Conservation (phyloP, 1,140 invertebrate species). For the Platyura marginata region DNA sequence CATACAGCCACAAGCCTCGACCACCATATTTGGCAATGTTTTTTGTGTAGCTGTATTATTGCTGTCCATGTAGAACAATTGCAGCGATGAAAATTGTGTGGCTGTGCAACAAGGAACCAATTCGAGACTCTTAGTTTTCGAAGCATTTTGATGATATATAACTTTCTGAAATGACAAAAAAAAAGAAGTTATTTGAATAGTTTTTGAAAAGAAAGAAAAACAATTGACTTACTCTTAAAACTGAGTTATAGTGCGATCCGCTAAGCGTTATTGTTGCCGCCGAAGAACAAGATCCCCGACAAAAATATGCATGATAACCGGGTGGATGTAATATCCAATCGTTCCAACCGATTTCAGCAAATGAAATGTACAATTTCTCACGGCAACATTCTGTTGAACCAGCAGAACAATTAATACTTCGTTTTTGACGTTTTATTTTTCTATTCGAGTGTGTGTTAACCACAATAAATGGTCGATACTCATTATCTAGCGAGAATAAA, state of each 20-base stretch:
- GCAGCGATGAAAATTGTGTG: slow-evolving; percentile 52
- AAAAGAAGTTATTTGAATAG: no score
- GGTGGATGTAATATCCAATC: slow-evolving; percentile 69
- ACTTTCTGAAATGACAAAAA: slow-evolving; percentile 38
- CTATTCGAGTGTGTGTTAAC: slow-evolving; percentile 42
- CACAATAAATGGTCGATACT: slow-evolving; percentile 50
- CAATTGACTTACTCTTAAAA: slow-evolving; percentile 44
- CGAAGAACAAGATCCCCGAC: slow-evolving; percentile 53
- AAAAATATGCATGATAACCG: slow-evolving; percentile 71
- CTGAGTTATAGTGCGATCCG: slow-evolving; percentile 43
- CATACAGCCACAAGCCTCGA: slow-evolving; percentile 67
- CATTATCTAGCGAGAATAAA: slow-evolving; percentile 34
- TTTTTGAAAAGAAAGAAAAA: no score
- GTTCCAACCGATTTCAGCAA: slow-evolving; percentile 69
- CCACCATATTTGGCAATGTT: slow-evolving; percentile 64
- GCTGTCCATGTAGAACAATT: slow-evolving; percentile 50
- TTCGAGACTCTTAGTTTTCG: slow-evolving; percentile 26
- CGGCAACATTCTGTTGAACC: slow-evolving; percentile 61
- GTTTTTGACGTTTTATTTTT: slow-evolving; percentile 31
- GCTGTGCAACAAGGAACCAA: slow-evolving; percentile 61
- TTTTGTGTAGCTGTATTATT: slow-evolving; percentile 55
- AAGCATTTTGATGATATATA: slow-evolving; percentile 26
- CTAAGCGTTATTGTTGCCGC: slow-evolving; percentile 44
- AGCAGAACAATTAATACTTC: slow-evolving; percentile 46
- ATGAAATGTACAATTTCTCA: slow-evolving; percentile 62